A percentile compares a stretch with the other conserved stretches of the same genome.
Evolutionary conservation across 2,113 vertebrate genomes (phyloP).

Genomic region (Peromyscus leucopus): DNA sequence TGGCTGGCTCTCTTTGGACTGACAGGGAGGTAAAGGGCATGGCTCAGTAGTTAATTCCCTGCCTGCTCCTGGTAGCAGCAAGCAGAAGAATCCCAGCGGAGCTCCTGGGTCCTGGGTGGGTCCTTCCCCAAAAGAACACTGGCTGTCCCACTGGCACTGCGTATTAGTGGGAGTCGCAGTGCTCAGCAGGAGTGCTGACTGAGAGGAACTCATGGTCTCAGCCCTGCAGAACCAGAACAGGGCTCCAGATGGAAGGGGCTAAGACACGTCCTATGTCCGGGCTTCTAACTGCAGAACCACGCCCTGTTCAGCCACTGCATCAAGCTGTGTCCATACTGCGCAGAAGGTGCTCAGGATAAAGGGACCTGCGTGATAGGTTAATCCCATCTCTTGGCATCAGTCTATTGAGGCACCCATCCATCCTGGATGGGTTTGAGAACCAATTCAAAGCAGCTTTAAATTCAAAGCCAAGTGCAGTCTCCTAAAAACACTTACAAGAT

Average conservation of each 20-base stretch:
- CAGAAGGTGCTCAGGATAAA: not conserved
- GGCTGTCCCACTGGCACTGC: not conserved
- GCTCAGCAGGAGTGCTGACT: not conserved
- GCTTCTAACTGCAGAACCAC: not conserved
- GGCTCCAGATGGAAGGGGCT: not conserved
- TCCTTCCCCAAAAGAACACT: rapidly evolving
- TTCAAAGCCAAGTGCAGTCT: not conserved
- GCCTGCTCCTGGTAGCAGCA: no score
- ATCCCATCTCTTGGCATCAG: not conserved
- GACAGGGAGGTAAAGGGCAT: not conserved
- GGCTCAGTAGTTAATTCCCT: not conserved
- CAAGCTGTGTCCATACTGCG: no score
- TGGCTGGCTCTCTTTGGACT: not conserved
- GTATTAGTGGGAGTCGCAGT: not conserved
- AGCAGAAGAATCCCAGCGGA: not conserved
- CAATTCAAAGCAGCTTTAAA: not conserved
- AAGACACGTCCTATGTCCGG: not conserved
- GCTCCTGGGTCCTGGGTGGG: not conserved
- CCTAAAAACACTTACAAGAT: not conserved
- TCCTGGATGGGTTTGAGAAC: not conserved
- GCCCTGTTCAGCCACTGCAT: not conserved
- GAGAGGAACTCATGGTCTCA: not conserved
- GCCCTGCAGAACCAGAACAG: not conserved
- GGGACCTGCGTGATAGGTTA: not conserved
- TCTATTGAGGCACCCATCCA: not conserved